Evolutionary conservation across 2,113 vertebrate genomes (phyloP).

Genomic region (Lophochroa leadbeateri): DNA sequence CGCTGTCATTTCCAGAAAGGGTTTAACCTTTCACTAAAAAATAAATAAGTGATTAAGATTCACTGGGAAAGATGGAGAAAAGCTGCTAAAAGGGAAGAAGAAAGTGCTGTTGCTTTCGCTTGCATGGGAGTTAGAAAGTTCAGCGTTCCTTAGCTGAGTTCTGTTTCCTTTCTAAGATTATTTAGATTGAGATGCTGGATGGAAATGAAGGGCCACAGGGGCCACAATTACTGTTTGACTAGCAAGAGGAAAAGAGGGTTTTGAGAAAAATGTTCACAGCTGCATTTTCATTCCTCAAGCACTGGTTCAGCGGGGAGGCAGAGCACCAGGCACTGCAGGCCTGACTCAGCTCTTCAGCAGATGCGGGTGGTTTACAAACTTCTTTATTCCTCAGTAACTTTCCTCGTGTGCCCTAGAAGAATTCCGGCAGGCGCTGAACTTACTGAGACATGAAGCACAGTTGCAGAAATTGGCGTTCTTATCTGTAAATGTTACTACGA

Average conservation of each 20-base stretch:
- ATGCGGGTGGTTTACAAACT: not conserved
- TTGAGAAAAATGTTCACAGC: not conserved
- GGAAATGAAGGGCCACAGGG: not conserved
- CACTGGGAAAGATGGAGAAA: not conserved
- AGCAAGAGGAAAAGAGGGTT: not conserved
- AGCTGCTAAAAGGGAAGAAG: not conserved
- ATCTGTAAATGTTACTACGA: not conserved
- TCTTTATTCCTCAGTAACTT: not conserved
- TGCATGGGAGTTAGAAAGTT: not conserved
- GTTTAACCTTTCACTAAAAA: constrained; percentile 10
- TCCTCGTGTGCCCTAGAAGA: not conserved
- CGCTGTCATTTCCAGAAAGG: not conserved
- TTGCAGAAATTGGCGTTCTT: not conserved
- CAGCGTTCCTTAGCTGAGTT: not conserved
- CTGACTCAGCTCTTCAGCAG: not conserved
- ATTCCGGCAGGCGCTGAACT: not conserved
- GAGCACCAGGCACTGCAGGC: not conserved
- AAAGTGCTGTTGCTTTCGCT: not conserved
- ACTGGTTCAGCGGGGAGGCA: not conserved
- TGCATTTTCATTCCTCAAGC: not conserved
- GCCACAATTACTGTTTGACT: not conserved
- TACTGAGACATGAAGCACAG: not conserved
- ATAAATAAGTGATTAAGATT: not conserved
- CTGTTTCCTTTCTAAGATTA: not conserved
- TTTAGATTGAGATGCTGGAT: not conserved